Conservation (phyloP, 2,797 vertebrate species). For the Malacoraja senta region DNA sequence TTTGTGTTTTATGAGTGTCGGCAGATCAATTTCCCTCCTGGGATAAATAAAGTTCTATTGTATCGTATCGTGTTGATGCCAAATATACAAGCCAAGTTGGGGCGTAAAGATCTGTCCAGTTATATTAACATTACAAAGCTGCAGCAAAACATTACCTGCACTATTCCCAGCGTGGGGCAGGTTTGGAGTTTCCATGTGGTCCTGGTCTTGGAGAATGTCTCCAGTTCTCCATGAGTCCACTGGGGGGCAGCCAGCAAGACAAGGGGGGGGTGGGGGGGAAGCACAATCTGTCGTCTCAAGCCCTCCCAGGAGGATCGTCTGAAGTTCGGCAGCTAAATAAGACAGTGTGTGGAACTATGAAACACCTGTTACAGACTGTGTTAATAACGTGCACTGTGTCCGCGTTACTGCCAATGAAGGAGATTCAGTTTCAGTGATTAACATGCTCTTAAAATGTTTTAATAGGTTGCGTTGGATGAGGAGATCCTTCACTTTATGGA, state of each 20-base stretch:
- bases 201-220: not conserved
- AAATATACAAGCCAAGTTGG: not conserved
- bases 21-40: too few relatives aligned
- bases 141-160: not conserved
- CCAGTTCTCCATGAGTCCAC: not conserved
- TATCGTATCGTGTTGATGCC: too few relatives aligned
- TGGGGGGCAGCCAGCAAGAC: not conserved
- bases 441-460: not conserved
- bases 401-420: too few relatives aligned
- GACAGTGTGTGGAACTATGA: not conserved
- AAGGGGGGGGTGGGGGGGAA: not conserved
- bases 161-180: not conserved
- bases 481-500: conserved; percentile 26
- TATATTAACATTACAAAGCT: not conserved
- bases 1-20: too few relatives aligned
- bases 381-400: not conserved
- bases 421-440: not conserved
- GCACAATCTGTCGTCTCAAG: not conserved
- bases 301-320: not conserved
- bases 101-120: not conserved
- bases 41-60: too few relatives aligned
- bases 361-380: not conserved
- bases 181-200: too few relatives aligned
- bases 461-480: not conserved
- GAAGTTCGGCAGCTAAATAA: not conserved